A percentile compares a stretch with the other conserved stretches of the same genome.
These are phyloP conservation scores for Vanacampus margaritifer DNA, from an alignment of 2,113 vertebrate genomes.

Conservation along the genomic window DNA sequence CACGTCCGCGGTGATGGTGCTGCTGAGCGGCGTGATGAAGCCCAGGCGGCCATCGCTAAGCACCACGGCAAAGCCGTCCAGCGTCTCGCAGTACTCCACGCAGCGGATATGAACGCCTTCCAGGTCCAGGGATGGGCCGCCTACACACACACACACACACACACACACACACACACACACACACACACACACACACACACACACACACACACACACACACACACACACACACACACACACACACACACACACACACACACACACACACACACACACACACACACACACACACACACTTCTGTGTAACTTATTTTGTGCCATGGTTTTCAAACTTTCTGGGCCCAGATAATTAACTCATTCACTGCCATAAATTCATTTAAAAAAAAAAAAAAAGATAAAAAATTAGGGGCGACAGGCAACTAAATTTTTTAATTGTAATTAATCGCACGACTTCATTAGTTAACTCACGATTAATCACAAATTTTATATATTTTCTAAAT, in stretches of 20 bases:
- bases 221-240: conserved; percentile 9
- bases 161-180: not conserved
- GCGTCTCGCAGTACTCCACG: conserved; percentile 93
- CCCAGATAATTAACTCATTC: too few species aligned
- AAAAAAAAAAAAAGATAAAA: too few species aligned
- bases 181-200: not conserved
- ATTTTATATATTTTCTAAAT: too few species aligned
- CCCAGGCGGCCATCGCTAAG: conserved; percentile 93
- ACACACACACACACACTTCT: not conserved
- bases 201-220: not conserved
- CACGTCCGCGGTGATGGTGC: conserved; percentile 88
- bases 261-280: conserved; percentile 1
- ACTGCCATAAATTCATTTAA: too few species aligned
- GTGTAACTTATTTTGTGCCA: not conserved
- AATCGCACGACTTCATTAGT: too few species aligned
- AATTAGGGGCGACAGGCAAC: too few species aligned
- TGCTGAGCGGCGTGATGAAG: conserved; percentile 91
- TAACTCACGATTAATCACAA: too few species aligned
- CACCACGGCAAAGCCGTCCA: conserved; percentile 93
- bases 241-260: conserved; percentile 5
- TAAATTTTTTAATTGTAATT: too few species aligned
- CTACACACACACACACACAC: conserved; percentile 40
- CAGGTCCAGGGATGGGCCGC: conserved; percentile 89
- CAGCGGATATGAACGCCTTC: conserved; percentile 82
- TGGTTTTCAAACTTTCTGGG: not conserved